These are phyloP conservation scores for Elaphurus davidianus DNA, from an alignment of 2,113 vertebrate species.

Conservation along the genomic window DNA sequence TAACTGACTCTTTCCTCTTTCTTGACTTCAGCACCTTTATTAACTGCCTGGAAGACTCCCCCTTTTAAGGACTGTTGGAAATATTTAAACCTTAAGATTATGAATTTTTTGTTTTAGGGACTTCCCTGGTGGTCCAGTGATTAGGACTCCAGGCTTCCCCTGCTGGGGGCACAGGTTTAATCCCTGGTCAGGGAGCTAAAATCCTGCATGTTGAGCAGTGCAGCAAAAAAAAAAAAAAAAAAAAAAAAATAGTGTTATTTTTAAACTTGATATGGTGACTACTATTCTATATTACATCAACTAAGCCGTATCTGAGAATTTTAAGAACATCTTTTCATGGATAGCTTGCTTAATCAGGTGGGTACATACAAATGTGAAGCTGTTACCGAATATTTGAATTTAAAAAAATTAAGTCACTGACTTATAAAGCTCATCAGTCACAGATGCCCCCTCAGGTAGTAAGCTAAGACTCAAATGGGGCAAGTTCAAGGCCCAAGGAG, in stretches of 20 bases:
- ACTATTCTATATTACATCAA: not conserved
- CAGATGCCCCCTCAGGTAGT: not conserved
- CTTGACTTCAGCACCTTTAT: not conserved
- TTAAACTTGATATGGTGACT: not conserved
- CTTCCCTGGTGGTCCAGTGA: not conserved
- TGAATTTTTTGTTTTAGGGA: not conserved
- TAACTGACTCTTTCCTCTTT: rapidly evolving
- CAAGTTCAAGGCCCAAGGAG: not conserved
- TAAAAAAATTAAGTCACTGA: not conserved
- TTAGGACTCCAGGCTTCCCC: not conserved
- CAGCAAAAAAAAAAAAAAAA: not conserved
- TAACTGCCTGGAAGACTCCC: not conserved
- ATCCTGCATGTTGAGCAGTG: not conserved
- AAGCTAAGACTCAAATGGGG: not conserved
- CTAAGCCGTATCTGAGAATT: not conserved
- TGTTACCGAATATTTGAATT: not conserved
- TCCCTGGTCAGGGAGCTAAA: not conserved
- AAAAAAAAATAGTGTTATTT: not conserved
- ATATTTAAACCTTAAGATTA: not conserved
- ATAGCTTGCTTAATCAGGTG: rapidly evolving
- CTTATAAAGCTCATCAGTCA: not conserved
- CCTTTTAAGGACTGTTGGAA: no score
- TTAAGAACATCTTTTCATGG: no score
- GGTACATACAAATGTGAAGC: not conserved
- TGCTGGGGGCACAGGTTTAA: not conserved